Conservation (phyloP, 2,888 invertebrate genomes). For the Hofmannophila pseudospretella region DNA sequence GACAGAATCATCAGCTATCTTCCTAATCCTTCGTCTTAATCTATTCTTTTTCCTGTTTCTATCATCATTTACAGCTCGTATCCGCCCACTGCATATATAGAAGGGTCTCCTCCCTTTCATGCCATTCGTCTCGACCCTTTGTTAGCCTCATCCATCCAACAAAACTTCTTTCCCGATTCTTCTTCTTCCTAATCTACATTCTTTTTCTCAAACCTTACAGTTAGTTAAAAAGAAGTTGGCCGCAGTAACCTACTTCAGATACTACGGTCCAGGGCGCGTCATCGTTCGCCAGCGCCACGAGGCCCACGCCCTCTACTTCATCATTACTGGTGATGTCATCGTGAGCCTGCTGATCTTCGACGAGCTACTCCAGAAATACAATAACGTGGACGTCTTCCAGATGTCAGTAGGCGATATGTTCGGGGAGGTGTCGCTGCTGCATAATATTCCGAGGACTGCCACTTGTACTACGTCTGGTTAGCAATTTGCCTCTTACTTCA, state of each 20-base stretch:
- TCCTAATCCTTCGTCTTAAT: too few species aligned
- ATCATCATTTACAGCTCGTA: too few species aligned
- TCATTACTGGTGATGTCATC: conserved; percentile 76
- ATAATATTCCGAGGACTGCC: conserved; percentile 78
- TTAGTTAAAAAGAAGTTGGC: conserved; percentile 79
- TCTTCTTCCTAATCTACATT: too few species aligned
- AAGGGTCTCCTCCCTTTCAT: too few species aligned
- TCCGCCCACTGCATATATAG: too few species aligned
- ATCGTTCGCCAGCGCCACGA: conserved; percentile 80
- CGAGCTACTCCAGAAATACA: conserved; percentile 58
- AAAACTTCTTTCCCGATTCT: too few species aligned
- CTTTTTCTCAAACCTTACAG: too few species aligned
- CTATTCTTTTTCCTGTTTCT: too few species aligned
- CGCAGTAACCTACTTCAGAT: conserved; percentile 79
- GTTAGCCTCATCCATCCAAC: too few species aligned
- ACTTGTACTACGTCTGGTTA: conserved; percentile 77
- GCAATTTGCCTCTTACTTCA: too few species aligned
- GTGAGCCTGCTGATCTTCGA: conserved; percentile 74
- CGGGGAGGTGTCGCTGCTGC: conserved; percentile 81
- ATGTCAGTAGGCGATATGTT: conserved; percentile 80
- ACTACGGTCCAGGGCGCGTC: conserved; percentile 74
- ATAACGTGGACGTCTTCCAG: conserved; percentile 66
- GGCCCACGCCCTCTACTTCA: conserved; percentile 80
- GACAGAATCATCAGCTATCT: too few species aligned
- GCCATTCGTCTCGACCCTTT: too few species aligned